phyloP scores from a whole-genome alignment of 2,113 vertebrate genomes.

The Brachypteracias leptosomus region DNA sequence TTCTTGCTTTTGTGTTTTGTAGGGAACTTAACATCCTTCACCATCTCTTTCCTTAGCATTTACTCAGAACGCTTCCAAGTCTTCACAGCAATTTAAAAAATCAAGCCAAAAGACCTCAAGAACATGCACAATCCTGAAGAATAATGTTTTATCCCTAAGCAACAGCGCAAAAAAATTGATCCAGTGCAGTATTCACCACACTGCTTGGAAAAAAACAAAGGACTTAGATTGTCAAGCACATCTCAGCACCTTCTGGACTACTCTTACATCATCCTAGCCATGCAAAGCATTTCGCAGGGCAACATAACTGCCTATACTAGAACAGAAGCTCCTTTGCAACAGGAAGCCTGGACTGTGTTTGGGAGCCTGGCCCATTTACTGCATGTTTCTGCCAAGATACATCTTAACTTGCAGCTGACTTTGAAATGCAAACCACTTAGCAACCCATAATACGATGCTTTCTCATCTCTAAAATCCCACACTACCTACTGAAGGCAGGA shows the following conservation, averaged over 20 bases:
- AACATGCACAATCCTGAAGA: neutral
- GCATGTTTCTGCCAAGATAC: neutral
- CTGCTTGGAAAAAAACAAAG: neutral
- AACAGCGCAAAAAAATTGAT: neutral
- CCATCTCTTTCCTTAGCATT: neutral
- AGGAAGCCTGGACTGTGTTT: neutral
- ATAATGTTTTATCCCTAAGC: neutral
- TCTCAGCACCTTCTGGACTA: neutral
- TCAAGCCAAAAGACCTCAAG: neutral
- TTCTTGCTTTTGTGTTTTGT: neutral
- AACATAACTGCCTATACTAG: accelerated
- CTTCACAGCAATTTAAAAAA: neutral
- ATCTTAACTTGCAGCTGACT: neutral
- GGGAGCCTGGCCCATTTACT: neutral
- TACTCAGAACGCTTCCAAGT: neutral
- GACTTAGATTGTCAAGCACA: neutral
- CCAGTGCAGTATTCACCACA: neutral
- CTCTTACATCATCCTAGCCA: neutral
- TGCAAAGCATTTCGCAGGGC: neutral
- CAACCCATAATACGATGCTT: neutral
- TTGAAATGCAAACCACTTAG: neutral
- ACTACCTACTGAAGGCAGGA: neutral
- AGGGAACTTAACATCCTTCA: neutral
- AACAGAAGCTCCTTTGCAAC: neutral
- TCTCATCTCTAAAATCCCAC: constrained; percentile 22